Evolutionary conservation across 1,140 invertebrate species (phyloP), one percentile per base, ranked within the genome.

Genomic region (Armadillidium nasatum): DNA sequence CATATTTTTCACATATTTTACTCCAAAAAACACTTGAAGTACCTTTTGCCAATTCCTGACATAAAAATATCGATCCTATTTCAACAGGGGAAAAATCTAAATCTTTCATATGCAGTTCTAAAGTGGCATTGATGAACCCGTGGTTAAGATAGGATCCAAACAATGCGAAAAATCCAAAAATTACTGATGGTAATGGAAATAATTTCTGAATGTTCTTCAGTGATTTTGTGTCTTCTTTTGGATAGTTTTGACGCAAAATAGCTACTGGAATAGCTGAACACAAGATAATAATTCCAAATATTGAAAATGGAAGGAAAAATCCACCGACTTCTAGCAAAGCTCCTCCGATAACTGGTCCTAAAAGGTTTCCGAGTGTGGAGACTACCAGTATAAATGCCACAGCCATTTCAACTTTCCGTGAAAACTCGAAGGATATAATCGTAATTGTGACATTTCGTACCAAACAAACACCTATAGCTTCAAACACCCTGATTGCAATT

Each of bases 31-130:
- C 93, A 0, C 93, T 92, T 0, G 91, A 91, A 0, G 92, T 54
- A 0, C 93, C 93, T 84, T 95, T 95, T 10, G 91, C 89, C 0
- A 91, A 93, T 3, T 93, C 94, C 82, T 93, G 94, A 60, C 95
- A 91, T 15, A 95, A 89, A 83, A 96, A 96, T 88, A 94, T 91
- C 15, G 94, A 83, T 0, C 94, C 94, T 44, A 94, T 85, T 9
- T 93, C 83, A 11, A 93, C 87, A 0, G 93, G 92, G n/a, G 81
- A 89, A 71, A 95, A 85, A 13, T 89, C 82, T 82, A 94, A 89
- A 85, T 90, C 88, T 79, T 92, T 83, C 13, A 94, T 83, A 87
- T 94, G 92, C 0, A 92, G 92, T 82, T 94, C 92, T 7, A 94
- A 84, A 0, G 92, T 93, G 0, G 92, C 92, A 83, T 91, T 89